A percentile compares a stretch with the other conserved stretches of the same genome.
Conservation (phyloP, 2,797 vertebrate genomes). For the Moxostoma hubbsi region DNA sequence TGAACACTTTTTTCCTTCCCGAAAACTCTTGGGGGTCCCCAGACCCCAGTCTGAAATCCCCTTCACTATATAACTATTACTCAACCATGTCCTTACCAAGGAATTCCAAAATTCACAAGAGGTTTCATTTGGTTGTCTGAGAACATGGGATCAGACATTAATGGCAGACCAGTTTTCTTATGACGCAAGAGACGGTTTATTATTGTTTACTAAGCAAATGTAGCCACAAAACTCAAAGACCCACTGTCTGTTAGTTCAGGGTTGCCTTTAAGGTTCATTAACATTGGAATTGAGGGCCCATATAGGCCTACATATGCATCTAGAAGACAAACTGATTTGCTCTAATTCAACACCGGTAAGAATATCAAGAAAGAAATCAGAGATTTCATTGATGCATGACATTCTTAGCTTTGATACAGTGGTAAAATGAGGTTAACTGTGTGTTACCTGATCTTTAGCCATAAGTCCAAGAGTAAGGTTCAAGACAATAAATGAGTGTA, state of each 20-base stretch:
- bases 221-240: conserved; percentile 45
- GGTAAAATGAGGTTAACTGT: background rate
- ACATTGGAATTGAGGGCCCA: conserved; percentile 92
- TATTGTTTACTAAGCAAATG: conserved; percentile 1
- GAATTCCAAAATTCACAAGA: conserved; percentile 91
- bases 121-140: conserved; percentile 93
- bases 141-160: conserved; percentile 47
- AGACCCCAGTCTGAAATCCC: too few species aligned
- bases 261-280: conserved; percentile 96
- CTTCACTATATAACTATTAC: background rate
- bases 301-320: conserved; percentile 94
- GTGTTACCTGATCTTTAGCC: conserved; percentile 84
- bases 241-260: conserved; percentile 90
- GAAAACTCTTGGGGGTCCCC: too few species aligned
- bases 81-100: conserved; percentile 84
- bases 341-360: conserved; percentile 65
- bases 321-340: conserved; percentile 87
- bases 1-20: too few species aligned
- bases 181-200: background rate
- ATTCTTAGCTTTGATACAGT: too few species aligned
- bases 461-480: conserved; percentile 90
- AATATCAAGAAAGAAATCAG: background rate
- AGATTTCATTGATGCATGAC: background rate
- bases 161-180: background rate
- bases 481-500: conserved; percentile 61